Evolutionary conservation across 2,113 vertebrate species (phyloP).

Genomic region (Mus pahari): DNA sequence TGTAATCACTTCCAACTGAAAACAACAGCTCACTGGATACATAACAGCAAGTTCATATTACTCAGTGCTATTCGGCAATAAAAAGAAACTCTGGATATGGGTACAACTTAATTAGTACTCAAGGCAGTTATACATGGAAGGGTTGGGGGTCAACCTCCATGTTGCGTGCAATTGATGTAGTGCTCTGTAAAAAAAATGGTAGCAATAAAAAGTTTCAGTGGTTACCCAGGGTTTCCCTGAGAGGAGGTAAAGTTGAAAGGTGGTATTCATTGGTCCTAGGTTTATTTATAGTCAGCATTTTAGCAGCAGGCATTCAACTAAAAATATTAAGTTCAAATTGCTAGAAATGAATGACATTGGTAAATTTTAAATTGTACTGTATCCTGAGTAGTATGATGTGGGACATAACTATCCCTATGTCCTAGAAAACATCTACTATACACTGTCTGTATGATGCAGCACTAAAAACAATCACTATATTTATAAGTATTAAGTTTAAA

Average conservation of each 20-base stretch:
- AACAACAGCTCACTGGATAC: background rate
- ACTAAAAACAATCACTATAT: background rate
- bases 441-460: no score
- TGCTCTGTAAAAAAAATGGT: background rate
- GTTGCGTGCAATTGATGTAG: background rate
- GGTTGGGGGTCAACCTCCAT: background rate
- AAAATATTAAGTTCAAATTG: background rate
- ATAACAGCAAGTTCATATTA: background rate
- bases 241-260: background rate
- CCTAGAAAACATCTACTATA: no score
- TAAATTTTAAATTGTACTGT: background rate
- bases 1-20: background rate
- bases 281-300: background rate
- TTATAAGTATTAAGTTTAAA: background rate
- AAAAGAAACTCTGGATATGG: background rate
- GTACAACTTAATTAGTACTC: background rate
- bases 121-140: background rate
- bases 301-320: background rate
- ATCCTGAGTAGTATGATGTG: background rate
- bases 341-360: background rate
- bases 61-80: background rate
- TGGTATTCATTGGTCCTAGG: no score
- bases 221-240: background rate
- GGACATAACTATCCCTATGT: background rate
- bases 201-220: background rate